Evolutionary conservation across 2,113 vertebrate species (phyloP).

Genomic region (Chiloscyllium plagiosum): DNA sequence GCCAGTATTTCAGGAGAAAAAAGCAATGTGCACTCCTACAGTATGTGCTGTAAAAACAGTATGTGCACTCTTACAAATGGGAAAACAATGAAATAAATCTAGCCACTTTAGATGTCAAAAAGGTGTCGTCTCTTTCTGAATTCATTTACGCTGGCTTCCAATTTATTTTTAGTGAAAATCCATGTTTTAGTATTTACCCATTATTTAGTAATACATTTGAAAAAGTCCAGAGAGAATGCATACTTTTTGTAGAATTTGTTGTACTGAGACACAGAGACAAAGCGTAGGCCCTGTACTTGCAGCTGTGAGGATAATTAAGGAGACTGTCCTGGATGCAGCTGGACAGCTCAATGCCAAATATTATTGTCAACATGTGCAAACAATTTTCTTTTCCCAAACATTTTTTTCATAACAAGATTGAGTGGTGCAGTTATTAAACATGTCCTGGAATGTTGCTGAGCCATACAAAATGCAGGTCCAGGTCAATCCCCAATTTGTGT

Average conservation of each 20-base stretch:
- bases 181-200: neutral
- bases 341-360: neutral
- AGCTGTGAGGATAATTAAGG: slow-evolving; percentile 18
- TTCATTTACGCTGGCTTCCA: neutral
- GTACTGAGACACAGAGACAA: neutral
- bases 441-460: neutral
- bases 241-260: neutral
- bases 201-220: neutral
- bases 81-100: neutral
- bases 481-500: neutral
- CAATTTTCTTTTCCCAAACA: neutral
- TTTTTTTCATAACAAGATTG: neutral
- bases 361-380: neutral
- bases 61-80: neutral
- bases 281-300: neutral
- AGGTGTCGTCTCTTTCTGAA: neutral
- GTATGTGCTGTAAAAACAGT: neutral
- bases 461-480: neutral
- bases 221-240: neutral
- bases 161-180: neutral
- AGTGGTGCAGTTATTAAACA: neutral
- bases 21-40: too few species aligned
- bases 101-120: neutral
- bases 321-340: neutral
- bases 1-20: neutral